Base-by-base conservation (phyloP, 2,113 vertebrate species). In the Gorilla gorilla region DNA sequence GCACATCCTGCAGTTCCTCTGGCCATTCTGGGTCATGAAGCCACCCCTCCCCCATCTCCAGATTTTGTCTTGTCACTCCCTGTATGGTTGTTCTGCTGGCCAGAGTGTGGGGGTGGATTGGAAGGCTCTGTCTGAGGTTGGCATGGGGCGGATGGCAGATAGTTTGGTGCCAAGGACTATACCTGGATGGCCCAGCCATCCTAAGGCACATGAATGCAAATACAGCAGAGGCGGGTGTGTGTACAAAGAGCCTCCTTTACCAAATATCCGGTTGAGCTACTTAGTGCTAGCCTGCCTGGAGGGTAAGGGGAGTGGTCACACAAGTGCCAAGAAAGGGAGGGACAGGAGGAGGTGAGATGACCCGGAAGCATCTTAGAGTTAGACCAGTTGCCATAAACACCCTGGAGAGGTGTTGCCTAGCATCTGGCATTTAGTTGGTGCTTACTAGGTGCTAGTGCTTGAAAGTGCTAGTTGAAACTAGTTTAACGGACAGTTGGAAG, bases 191-290 rank as follows among this genome's bases (percentile, higher is more conserved):
- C 43, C 72, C 38, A 70, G 72, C 43, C 30, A 72, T 70, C 40
- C 85, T 61, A 38, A 68, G 59, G 68, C 17, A 32, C 25, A 0
- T 2, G 66, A 94, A 38, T 3, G 14, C 68, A 91, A 93, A 94
- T 45, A 94, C 14, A 57, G 90, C 22, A 79, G 68, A 66, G 23
- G 59, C 43, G 52, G 27, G 14, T 48, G 40, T 89, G 70, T 96
- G 22, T 32, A 35, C 25, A 52, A 30, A 88, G 66, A 72, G 11
- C 52, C 94, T 96, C 97, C 97, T 96, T 97, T 2, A 35, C 59
- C 78, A 95, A 97, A 96, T 87, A 95, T 72, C 97, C 82, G 50
- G 72, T 8, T 92, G 92, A 87, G 32, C 25, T 72, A 52, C 4
- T 11, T n/a, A 40, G 66, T 72, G 38, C 20, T 55, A 48, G 85